Evolutionary conservation across 1,140 invertebrate genomes (phyloP), one percentile per base, ranked within the genome.

Genomic region (Drosophila kepulauana): DNA sequence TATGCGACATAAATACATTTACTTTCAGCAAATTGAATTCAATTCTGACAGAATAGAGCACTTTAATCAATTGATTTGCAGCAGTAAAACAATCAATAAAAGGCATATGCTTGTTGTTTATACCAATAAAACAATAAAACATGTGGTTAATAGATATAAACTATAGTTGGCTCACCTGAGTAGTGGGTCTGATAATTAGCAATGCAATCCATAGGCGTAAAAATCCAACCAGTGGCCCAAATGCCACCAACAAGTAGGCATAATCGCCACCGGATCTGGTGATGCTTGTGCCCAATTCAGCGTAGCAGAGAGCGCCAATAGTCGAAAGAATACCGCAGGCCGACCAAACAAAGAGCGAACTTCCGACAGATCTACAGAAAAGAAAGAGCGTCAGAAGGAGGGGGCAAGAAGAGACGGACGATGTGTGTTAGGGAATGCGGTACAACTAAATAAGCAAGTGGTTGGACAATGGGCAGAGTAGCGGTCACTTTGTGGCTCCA

Each of bases 151-250:
- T 63, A 28, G 15, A 7, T 35, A 30, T 56, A 35, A 35, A 56
- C 38, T 15, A 48, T 33, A 20, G 10, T 25, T 15, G 16, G 8
- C 75, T 86, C 64, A 93, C 92, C 90, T 93, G 92, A 1, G 96
- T 96, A 5, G 95, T 95, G 2, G 97, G 97, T 75, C 97, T 94
- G 67, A 98, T 97, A 75, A 98, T 96, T 28, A 98, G 93, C 57
- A 97, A 93, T 3, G 97, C 96, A 33, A 98, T 96, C 98, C 98
- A 99, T 16, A 98, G 93, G 57, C 96, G 94, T 13, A 98, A 93
- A 91, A 99, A 99, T 2, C 96, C 98, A 1, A 97, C 95, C 8
- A 99, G 93, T n/a, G 97, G 96, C 1, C 98, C 98, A 91, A 98
- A 98, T 33, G 97, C 96, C 25, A 96, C 95, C 87, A 97, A 95